Conservation (phyloP, 2,113 vertebrate species). For the Chelonoidis abingdonii region DNA sequence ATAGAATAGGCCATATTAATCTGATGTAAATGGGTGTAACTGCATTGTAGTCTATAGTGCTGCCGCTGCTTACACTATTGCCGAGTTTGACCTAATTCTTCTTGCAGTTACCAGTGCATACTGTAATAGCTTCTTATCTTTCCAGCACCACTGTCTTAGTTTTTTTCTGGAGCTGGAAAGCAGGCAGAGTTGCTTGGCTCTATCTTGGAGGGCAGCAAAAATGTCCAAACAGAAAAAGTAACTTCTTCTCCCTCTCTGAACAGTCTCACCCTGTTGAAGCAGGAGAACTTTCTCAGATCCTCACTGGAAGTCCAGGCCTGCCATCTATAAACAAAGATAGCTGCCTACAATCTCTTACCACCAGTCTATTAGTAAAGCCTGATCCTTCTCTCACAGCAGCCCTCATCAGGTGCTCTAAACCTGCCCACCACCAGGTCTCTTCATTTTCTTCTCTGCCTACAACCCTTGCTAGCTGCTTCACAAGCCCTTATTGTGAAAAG, state of each 20-base stretch:
- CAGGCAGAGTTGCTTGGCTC: neutral
- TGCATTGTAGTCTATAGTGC: neutral
- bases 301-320: neutral
- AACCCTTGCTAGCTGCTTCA: neutral
- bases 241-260: neutral
- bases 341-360: neutral
- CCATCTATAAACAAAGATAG: neutral
- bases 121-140: neutral
- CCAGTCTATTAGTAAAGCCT: neutral
- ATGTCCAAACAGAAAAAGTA: neutral
- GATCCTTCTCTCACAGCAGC: neutral
- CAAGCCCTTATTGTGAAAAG: neutral
- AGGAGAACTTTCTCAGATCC: neutral
- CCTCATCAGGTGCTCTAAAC: neutral
- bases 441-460: neutral
- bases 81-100: neutral
- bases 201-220: neutral
- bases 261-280: neutral
- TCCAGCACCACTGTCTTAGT: neutral
- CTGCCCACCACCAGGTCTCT: neutral
- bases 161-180: neutral
- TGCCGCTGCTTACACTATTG: neutral
- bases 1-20: neutral
- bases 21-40: neutral
- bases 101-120: neutral